Percentiles rank a stretch among this genome's conserved stretches.
These are phyloP conservation scores for Cairina moschata DNA, from an alignment of 2,113 vertebrate species.

Conservation along the genomic window DNA sequence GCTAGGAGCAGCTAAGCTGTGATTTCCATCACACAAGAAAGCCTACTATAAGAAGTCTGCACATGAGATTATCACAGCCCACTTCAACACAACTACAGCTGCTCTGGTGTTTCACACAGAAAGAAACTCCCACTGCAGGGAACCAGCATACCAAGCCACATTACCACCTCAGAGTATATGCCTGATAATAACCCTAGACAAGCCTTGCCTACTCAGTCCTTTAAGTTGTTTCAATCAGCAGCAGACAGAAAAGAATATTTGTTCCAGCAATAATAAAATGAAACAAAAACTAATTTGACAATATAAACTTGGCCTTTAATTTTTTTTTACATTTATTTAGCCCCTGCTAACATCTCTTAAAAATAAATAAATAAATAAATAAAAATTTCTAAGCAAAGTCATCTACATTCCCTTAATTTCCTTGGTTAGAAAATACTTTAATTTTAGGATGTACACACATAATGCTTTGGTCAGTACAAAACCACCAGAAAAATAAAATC, in stretches of 20 bases:
- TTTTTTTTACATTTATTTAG: neutral
- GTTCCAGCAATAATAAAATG: neutral
- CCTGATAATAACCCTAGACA: neutral
- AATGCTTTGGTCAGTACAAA: neutral
- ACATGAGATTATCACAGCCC: accelerated
- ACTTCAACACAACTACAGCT: neutral
- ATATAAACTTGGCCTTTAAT: neutral
- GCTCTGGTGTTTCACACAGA: neutral
- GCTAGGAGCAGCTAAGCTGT: too few species aligned
- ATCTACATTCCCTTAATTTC: neutral
- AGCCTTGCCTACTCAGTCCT: neutral
- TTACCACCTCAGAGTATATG: accelerated
- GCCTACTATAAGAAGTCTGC: neutral
- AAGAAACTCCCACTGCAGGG: neutral
- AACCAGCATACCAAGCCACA: accelerated
- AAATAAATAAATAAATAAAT: neutral
- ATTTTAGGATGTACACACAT: neutral
- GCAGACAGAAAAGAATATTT: neutral
- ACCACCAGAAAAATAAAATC: neutral
- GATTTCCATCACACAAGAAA: neutral
- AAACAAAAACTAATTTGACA: neutral
- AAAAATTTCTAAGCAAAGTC: neutral
- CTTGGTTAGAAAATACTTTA: neutral
- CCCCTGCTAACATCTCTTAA: neutral
- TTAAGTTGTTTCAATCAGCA: neutral